phyloP scores from a whole-genome alignment of 2,797 vertebrate species.

The Poeciliopsis turneri region DNA sequence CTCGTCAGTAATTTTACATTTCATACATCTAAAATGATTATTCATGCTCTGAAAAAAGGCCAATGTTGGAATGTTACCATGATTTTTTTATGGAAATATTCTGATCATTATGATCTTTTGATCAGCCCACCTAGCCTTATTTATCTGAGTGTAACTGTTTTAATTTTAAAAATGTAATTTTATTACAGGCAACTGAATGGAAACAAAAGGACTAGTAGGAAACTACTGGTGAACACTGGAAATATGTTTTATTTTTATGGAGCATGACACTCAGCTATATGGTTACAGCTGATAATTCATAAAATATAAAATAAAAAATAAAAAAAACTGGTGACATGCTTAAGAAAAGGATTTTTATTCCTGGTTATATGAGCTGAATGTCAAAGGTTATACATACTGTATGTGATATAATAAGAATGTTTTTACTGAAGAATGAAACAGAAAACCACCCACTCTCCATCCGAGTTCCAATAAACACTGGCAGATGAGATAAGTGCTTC shows the following conservation, averaged over 20 bases:
- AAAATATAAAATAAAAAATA: background rate
- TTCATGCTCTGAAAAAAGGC: background rate
- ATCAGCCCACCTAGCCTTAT: background rate
- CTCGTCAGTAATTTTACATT: background rate
- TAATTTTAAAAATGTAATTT: background rate
- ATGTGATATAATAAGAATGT: background rate
- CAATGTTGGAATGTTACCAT: background rate
- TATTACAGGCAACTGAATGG: background rate
- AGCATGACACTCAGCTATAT: background rate
- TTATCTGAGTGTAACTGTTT: background rate
- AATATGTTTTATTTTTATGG: background rate
- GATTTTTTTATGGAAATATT: background rate
- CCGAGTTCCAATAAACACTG: background rate
- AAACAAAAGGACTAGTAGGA: background rate
- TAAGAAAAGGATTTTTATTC: background rate
- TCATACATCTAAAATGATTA: background rate
- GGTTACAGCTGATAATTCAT: background rate
- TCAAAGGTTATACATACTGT: background rate
- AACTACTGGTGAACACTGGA: background rate
- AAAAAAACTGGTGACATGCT: background rate
- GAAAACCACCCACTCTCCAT: background rate
- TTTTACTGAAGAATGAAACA: background rate
- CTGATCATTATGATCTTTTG: background rate
- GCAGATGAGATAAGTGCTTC: slow-evolving; percentile 7
- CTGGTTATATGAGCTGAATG: background rate